Percentiles rank a stretch among this genome's conserved stretches.
phyloP scores from a whole-genome alignment of 2,797 vertebrate genomes.

The Cossypha heuglini region DNA sequence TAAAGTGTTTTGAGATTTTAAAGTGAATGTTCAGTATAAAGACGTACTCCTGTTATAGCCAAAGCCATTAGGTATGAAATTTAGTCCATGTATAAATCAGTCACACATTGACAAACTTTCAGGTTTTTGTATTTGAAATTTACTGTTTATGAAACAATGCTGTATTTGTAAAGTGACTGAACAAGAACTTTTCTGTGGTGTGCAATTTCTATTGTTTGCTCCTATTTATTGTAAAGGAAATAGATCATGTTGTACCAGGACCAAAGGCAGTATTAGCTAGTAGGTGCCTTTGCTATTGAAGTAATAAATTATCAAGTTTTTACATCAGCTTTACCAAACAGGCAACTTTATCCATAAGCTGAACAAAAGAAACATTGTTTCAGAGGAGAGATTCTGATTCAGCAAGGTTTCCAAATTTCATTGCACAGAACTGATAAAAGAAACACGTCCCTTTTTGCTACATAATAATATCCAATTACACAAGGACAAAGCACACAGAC shows the following conservation, averaged over 20 bases:
- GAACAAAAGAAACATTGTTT: conserved; percentile 32
- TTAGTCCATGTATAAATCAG: neutral
- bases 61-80: neutral
- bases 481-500: neutral
- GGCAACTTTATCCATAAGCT: neutral
- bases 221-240: conserved; percentile 45
- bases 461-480: neutral
- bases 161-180: neutral
- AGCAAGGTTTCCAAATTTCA: conserved; percentile 7
- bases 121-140: neutral
- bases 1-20: neutral
- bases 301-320: conserved; percentile 42
- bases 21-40: neutral
- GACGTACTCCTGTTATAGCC: neutral
- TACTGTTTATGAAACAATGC: neutral
- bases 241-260: neutral
- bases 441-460: neutral
- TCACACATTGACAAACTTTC: neutral
- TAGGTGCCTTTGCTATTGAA: neutral
- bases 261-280: conserved; percentile 14
- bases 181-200: neutral
- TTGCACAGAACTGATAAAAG: conserved; percentile 11
- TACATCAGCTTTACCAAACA: conserved; percentile 12
- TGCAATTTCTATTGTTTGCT: conserved; percentile 8
- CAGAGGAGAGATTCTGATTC: neutral